phyloP scores from a whole-genome alignment of 1,140 invertebrate species.

The Drosophila punjabiensis region DNA sequence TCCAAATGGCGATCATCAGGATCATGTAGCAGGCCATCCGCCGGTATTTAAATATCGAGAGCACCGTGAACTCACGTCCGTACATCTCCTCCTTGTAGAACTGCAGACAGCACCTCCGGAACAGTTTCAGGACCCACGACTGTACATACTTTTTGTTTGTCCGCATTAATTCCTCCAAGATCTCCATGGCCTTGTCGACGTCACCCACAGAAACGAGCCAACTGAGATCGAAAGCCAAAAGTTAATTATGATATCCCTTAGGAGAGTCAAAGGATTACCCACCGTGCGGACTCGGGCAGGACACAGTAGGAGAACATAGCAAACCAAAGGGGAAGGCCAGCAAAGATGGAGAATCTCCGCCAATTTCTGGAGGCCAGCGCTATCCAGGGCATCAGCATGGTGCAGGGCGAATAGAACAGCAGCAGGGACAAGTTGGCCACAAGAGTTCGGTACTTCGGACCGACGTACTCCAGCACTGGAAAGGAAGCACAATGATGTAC shows the following conservation, averaged over 20 bases:
- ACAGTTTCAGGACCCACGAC: conserved; percentile 89
- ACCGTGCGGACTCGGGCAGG: conserved; percentile 92
- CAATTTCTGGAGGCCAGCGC: conserved; percentile 90
- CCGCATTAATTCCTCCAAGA: conserved; percentile 91
- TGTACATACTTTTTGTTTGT: conserved; percentile 91
- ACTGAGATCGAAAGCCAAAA: conserved; percentile 77
- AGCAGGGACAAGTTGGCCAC: conserved; percentile 95
- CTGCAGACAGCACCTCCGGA: conserved; percentile 85
- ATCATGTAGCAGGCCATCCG: conserved; percentile 90
- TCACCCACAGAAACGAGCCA: conserved; percentile 94
- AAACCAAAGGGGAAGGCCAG: conserved; percentile 89
- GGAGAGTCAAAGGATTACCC: neutral
- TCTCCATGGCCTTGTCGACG: conserved; percentile 91
- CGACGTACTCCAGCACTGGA: conserved; percentile 92
- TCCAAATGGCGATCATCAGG: conserved; percentile 93
- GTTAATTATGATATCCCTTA: neutral
- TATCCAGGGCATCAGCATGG: conserved; percentile 92
- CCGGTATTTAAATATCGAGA: conserved; percentile 91
- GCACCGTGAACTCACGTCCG: conserved; percentile 89
- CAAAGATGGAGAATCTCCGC: conserved; percentile 89
- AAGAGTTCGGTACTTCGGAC: conserved; percentile 93
- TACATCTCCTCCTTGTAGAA: conserved; percentile 89
- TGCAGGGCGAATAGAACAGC: conserved; percentile 92
- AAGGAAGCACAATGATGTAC: neutral
- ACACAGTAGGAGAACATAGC: conserved; percentile 89